phyloP scores from a whole-genome alignment of 37 sponge, comb jelly and placozoan genomes.

The Spongia lamella region DNA sequence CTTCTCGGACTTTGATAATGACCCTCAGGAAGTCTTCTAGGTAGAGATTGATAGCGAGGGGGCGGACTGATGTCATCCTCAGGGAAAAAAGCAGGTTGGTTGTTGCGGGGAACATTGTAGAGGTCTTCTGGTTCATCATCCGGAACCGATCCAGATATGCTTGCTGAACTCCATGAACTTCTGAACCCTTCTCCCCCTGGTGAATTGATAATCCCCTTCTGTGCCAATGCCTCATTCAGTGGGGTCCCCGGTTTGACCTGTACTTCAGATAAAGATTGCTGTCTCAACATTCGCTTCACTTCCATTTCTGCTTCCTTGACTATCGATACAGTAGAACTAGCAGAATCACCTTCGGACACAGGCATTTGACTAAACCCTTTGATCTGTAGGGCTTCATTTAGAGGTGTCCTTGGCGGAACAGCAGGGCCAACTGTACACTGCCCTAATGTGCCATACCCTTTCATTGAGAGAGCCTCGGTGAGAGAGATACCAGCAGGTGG shows the following conservation, averaged over 20 bases:
- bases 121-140: too few species aligned
- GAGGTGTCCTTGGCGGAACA: too few species aligned
- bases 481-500: slow-evolving; percentile 36
- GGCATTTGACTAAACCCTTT: slow-evolving; percentile 1
- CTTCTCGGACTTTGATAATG: too few species aligned
- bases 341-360: background rate
- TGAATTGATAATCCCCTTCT: slow-evolving; percentile 6
- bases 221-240: slow-evolving; percentile 37
- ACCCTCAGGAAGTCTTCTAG: too few species aligned
- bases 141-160: too few species aligned
- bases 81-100: too few species aligned
- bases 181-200: slow-evolving; percentile 1
- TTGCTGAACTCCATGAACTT: background rate
- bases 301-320: slow-evolving; percentile 5
- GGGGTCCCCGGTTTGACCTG: slow-evolving; percentile 46
- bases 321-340: slow-evolving; percentile 14
- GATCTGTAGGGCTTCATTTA: too few species aligned
- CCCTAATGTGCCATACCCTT: slow-evolving; percentile 1
- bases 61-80: too few species aligned
- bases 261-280: background rate
- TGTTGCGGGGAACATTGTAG: too few species aligned
- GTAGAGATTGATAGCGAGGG: too few species aligned
- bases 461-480: slow-evolving; percentile 32
- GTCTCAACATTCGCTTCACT: slow-evolving; percentile 3
- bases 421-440: too few species aligned